Conservation (phyloP, 2,888 invertebrate species). For the Molorchus minor region DNA sequence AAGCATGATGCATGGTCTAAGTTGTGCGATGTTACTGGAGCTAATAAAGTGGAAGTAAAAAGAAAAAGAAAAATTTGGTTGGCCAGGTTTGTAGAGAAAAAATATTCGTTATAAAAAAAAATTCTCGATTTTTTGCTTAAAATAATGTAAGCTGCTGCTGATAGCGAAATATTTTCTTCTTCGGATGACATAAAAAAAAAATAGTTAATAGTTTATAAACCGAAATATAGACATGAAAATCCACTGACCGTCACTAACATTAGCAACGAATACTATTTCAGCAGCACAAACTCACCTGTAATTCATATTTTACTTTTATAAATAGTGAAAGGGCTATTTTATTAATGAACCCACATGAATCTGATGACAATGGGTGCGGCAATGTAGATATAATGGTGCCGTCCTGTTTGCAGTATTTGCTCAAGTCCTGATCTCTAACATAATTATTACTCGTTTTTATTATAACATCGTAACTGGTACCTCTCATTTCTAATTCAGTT, state of each 20-base stretch:
- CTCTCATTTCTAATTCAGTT: conserved; percentile 55
- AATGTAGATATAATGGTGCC: conserved; percentile 63
- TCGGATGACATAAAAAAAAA: conserved; percentile 56
- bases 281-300: conserved; percentile 58
- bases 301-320: conserved; percentile 59
- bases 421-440: conserved; percentile 46
- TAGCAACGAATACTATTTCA: neutral
- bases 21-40: neutral
- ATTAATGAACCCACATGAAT: conserved; percentile 64
- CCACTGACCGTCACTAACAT: conserved; percentile 7
- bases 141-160: neutral
- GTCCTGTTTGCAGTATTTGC: conserved; percentile 47
- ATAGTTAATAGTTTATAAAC: neutral
- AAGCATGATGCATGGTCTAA: neutral
- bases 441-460: conserved; percentile 52
- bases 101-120: no score
- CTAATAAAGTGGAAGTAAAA: neutral
- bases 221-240: conserved; percentile 15
- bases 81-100: no score
- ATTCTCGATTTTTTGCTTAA: no score
- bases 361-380: conserved; percentile 64
- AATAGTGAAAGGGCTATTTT: conserved; percentile 63
- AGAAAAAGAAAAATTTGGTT: neutral
- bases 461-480: conserved; percentile 56
- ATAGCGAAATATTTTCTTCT: no score